A percentile compares a stretch with the other conserved stretches of the same genome.
Conservation (phyloP, 2,888 invertebrate species). For the Caenorhabditis sp. region DNA sequence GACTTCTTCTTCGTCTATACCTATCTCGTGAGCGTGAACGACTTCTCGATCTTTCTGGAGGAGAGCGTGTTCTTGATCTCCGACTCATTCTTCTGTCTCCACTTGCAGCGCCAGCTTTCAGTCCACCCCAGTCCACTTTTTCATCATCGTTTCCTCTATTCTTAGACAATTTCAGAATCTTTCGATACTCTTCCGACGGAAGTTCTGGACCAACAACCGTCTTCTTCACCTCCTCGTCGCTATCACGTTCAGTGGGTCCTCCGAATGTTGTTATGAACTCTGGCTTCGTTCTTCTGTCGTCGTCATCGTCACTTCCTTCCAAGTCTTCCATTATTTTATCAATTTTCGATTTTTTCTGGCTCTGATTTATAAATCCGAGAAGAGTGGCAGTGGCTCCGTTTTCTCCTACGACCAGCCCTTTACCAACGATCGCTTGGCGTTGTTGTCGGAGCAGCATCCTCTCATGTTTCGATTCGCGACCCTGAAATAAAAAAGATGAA, state of each 20-base stretch:
- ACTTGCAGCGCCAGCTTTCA: conserved; percentile 25
- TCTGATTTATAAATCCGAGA: conserved; percentile 65
- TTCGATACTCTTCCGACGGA: conserved; percentile 73
- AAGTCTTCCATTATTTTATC: conserved; percentile 55
- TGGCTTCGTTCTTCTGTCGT: conserved; percentile 55
- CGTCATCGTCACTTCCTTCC: conserved; percentile 46
- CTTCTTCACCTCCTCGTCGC: conserved; percentile 54
- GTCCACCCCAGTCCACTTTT: conserved; percentile 50
- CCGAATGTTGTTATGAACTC: conserved; percentile 77
- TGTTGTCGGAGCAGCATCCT: conserved; percentile 75
- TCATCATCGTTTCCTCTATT: conserved; percentile 53
- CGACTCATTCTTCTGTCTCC: conserved; percentile 3
- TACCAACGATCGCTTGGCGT: conserved; percentile 73
- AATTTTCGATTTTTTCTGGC: conserved; percentile 57
- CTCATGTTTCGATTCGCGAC: conserved; percentile 77
- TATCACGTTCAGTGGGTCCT: conserved; percentile 50
- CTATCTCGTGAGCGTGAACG: conserved; percentile 49
- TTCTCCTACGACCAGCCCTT: conserved; percentile 66
- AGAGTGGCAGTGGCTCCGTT: conserved; percentile 76
- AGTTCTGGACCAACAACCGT: conserved; percentile 69
- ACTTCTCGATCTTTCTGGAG: conserved; percentile 19
- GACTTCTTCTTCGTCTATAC: conserved; percentile 28
- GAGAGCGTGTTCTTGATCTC: conserved; percentile 40
- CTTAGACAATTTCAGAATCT: conserved; percentile 68
- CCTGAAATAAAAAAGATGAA: too few relatives aligned